phyloP scores from a whole-genome alignment of 1,140 invertebrate genomes.

The Euglossa dilemma region DNA sequence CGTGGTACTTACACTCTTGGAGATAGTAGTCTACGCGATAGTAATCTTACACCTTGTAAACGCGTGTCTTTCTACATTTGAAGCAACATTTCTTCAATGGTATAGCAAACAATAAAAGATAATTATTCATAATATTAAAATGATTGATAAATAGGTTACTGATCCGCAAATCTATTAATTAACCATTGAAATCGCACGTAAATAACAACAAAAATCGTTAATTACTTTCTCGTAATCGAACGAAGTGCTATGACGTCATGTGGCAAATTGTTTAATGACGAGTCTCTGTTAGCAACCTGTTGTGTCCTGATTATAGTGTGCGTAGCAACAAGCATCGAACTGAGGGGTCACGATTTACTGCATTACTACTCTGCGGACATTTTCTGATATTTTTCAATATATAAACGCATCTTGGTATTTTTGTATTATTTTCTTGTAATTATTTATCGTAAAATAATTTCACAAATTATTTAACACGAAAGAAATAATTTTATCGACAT shows the following conservation, averaged over 20 bases:
- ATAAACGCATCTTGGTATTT: neutral
- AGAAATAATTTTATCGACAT: too few relatives aligned
- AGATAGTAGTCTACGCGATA: neutral
- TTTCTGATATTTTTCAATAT: neutral
- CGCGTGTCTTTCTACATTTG: neutral
- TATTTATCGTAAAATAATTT: too few relatives aligned
- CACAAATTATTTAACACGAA: too few relatives aligned
- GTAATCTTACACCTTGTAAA: neutral
- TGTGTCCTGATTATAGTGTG: conserved; percentile 25
- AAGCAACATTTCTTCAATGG: too few relatives aligned
- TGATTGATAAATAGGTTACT: too few relatives aligned
- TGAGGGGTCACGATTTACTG: neutral
- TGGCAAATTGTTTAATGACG: conserved; percentile 23
- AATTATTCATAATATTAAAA: too few relatives aligned
- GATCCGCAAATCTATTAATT: too few relatives aligned
- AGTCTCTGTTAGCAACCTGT: conserved; percentile 32
- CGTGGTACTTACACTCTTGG: neutral
- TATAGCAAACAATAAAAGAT: too few relatives aligned
- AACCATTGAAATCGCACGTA: neutral
- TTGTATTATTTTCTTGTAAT: neutral
- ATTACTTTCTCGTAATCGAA: neutral
- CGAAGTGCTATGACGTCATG: neutral
- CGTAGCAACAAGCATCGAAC: conserved; percentile 33
- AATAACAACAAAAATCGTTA: neutral
- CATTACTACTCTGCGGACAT: neutral